A percentile compares a stretch with the other conserved stretches of the same genome.
phyloP scores from a whole-genome alignment of 2,113 vertebrate genomes.

The Casuarius casuarius region DNA sequence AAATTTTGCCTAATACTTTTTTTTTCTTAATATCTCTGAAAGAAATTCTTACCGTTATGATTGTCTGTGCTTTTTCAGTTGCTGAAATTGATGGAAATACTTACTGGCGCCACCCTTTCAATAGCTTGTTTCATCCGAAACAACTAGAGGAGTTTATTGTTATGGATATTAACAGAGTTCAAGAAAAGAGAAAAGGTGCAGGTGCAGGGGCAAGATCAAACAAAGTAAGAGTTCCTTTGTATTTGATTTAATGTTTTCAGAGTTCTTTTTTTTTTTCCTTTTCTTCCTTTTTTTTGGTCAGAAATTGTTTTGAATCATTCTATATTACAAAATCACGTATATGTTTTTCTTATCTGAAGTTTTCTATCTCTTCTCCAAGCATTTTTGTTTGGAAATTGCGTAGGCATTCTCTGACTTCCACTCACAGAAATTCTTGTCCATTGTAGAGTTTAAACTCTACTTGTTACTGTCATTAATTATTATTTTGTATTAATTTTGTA shows the following conservation, averaged over 20 bases:
- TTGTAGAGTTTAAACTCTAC: neutral
- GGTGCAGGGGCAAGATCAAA: slow-evolving; percentile 90
- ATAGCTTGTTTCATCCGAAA: slow-evolving; percentile 88
- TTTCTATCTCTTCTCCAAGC: neutral
- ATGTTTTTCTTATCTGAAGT: neutral
- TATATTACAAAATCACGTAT: neutral
- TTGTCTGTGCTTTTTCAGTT: slow-evolving; percentile 75
- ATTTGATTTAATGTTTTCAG: accelerated
- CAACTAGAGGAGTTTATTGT: slow-evolving; percentile 96
- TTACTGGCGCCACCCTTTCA: slow-evolving; percentile 94
- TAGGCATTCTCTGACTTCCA: neutral
- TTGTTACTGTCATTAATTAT: accelerated
- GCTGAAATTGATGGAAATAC: slow-evolving; percentile 92
- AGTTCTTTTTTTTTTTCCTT: neutral
- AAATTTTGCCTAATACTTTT: neutral
- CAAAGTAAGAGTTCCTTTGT: slow-evolving; percentile 80
- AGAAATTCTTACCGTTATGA: neutral
- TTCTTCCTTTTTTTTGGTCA: neutral
- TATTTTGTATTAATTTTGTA: neutral
- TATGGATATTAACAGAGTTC: slow-evolving; percentile 87
- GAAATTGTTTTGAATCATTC: neutral
- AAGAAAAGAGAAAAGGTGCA: slow-evolving; percentile 82
- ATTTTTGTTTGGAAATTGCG: neutral
- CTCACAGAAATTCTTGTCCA: neutral
- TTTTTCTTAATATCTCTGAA: neutral